These are phyloP conservation scores for Thelaira solivaga DNA, from an alignment of 2,888 invertebrate species.

Conservation along the genomic window DNA sequence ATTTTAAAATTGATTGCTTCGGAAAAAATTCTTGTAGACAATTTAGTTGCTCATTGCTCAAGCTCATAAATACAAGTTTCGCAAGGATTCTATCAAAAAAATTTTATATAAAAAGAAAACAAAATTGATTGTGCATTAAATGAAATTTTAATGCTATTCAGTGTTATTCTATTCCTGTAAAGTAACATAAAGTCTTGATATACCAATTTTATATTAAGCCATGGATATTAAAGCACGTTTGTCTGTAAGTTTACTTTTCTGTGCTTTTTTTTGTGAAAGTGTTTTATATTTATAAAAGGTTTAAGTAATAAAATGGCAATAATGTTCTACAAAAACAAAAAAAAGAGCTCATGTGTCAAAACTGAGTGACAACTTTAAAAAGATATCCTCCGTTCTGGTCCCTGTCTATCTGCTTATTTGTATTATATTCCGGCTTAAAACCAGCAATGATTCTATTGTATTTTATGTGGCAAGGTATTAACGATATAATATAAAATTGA, in stretches of 20 bases:
- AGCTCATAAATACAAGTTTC: no score
- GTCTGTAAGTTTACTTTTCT: not conserved
- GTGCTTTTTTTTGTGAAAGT: not conserved
- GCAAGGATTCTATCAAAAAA: no score
- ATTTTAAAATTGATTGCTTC: no score
- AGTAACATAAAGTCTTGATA: no score
- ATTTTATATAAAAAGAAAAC: no score
- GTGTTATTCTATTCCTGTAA: no score
- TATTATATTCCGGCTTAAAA: not conserved
- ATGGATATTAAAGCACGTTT: no score
- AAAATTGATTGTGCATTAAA: no score
- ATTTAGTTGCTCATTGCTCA: no score
- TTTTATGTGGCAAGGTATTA: slow-evolving; percentile 33
- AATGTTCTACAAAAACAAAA: slow-evolving; percentile 10
- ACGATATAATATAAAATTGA: slow-evolving; percentile 44
- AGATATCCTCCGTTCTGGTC: not conserved
- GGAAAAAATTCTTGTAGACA: no score
- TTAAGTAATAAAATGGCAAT: slow-evolving; percentile 46
- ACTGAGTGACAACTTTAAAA: slow-evolving; percentile 35
- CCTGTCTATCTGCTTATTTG: not conserved
- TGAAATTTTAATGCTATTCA: no score
- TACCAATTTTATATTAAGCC: not conserved
- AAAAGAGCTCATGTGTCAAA: slow-evolving; percentile 30
- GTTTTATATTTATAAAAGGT: slow-evolving; percentile 9
- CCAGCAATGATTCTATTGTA: slow-evolving; percentile 14